These are phyloP conservation scores for Brotula barbata DNA, from an alignment of 2,797 vertebrate genomes.

Conservation along the genomic window DNA sequence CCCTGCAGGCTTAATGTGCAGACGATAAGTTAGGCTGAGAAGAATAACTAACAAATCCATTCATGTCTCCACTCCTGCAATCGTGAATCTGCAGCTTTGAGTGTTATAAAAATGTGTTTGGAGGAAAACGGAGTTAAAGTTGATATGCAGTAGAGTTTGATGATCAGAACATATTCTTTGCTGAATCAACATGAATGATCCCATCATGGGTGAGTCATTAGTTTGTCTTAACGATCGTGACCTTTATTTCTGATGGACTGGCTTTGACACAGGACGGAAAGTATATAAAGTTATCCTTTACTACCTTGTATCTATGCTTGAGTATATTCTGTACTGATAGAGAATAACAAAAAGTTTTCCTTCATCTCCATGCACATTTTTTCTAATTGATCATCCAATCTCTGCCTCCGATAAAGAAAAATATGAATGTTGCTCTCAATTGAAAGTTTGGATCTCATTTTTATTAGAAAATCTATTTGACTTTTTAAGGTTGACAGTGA, in stretches of 20 bases:
- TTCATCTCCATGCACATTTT: too few species aligned
- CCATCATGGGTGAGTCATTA: conserved; percentile 57
- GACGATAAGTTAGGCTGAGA: conserved; percentile 20
- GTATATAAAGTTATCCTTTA: too few species aligned
- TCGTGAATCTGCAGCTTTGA: conserved; percentile 6
- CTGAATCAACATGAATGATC: conserved; percentile 34
- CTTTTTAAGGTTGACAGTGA: too few species aligned
- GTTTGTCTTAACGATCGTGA: not conserved
- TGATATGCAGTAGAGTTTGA: conserved; percentile 4
- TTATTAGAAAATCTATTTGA: too few species aligned
- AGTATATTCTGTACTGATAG: too few species aligned
- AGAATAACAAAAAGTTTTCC: too few species aligned
- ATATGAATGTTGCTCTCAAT: not conserved
- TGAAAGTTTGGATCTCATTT: too few species aligned
- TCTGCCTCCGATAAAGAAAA: too few species aligned
- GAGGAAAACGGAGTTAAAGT: not conserved
- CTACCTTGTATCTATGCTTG: not conserved
- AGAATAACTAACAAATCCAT: conserved; percentile 5
- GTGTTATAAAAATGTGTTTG: conserved; percentile 9
- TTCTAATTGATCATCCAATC: too few species aligned
- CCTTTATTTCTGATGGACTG: too few species aligned
- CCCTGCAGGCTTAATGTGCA: conserved; percentile 34
- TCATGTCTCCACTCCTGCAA: not conserved
- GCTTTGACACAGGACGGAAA: too few species aligned
- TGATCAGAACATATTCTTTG: conserved; percentile 10